Conservation (phyloP, 2,888 invertebrate genomes). For the Hirtodrosophila histrioides region DNA sequence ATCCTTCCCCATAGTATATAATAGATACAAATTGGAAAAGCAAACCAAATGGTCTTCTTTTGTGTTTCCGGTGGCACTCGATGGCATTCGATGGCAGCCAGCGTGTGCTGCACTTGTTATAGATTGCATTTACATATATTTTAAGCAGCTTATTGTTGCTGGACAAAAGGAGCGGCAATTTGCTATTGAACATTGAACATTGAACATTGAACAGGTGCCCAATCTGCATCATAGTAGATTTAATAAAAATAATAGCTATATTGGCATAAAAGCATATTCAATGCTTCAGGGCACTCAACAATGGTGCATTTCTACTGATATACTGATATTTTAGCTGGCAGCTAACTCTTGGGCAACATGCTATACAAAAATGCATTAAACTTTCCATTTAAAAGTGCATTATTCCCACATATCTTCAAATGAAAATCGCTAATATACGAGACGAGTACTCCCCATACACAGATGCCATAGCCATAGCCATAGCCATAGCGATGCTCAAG, state of each 20-base stretch:
- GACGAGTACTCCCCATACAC: constrained; percentile 8
- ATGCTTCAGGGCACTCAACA: constrained; percentile 3
- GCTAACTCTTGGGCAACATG: constrained; percentile 19
- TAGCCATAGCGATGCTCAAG: background rate
- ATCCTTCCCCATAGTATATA: too few relatives aligned
- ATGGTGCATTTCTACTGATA: background rate
- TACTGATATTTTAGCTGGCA: constrained; percentile 12
- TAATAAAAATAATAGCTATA: background rate
- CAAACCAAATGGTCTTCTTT: too few relatives aligned
- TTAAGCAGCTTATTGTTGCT: constrained; percentile 28
- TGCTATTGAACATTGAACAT: constrained; percentile 18
- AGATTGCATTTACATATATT: constrained; percentile 28
- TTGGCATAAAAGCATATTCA: too few relatives aligned
- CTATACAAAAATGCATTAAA: constrained; percentile 36
- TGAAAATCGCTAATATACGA: constrained; percentile 34
- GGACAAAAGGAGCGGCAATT: background rate
- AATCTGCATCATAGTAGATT: constrained; percentile 10
- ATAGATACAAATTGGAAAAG: too few relatives aligned
- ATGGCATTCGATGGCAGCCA: too few relatives aligned
- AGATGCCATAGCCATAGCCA: background rate
- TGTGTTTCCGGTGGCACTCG: too few relatives aligned
- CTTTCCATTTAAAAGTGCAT: constrained; percentile 48
- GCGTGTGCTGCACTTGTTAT: constrained; percentile 7
- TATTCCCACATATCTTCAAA: constrained; percentile 43
- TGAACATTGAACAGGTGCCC: constrained; percentile 24